Conservation (phyloP, 2,797 vertebrate genomes). For the Megaceryle alcyon region DNA sequence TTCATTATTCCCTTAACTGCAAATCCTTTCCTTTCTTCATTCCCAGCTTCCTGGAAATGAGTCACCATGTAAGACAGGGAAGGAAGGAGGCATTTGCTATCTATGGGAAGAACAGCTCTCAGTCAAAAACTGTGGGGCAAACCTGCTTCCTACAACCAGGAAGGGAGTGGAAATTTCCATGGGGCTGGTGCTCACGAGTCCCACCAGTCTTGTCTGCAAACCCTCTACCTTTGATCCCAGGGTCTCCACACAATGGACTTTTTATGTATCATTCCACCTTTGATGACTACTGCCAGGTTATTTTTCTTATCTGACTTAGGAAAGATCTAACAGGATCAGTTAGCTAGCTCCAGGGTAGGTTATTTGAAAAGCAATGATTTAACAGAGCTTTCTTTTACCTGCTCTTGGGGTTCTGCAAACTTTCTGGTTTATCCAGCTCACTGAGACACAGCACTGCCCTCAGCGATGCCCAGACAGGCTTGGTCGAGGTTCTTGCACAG, state of each 20-base stretch:
- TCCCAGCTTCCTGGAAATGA: neutral
- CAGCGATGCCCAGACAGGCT: neutral
- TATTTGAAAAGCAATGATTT: conserved; percentile 70
- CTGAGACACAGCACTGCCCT: neutral
- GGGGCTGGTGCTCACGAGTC: neutral
- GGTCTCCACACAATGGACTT: conserved; percentile 34
- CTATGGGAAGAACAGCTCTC: neutral
- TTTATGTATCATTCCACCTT: conserved; percentile 16
- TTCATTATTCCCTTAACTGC: neutral
- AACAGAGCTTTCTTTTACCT: conserved; percentile 46
- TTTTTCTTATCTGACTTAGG: conserved; percentile 56
- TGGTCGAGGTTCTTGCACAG: neutral
- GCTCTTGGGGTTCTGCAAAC: conserved; percentile 12
- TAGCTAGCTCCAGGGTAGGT: conserved; percentile 51
- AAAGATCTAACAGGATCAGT: conserved; percentile 65
- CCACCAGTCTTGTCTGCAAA: conserved; percentile 21
- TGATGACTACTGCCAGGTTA: conserved; percentile 64
- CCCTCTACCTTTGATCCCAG: conserved; percentile 39
- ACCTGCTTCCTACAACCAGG: conserved; percentile 1
- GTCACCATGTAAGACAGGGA: neutral
- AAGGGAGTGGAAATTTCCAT: conserved; percentile 45
- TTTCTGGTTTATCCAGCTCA: conserved; percentile 41
- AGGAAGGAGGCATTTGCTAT: neutral
- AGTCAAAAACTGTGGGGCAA: neutral
- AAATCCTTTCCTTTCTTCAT: neutral